Conservation (phyloP, 2,113 vertebrate species). For the Eupsittula cactorum region DNA sequence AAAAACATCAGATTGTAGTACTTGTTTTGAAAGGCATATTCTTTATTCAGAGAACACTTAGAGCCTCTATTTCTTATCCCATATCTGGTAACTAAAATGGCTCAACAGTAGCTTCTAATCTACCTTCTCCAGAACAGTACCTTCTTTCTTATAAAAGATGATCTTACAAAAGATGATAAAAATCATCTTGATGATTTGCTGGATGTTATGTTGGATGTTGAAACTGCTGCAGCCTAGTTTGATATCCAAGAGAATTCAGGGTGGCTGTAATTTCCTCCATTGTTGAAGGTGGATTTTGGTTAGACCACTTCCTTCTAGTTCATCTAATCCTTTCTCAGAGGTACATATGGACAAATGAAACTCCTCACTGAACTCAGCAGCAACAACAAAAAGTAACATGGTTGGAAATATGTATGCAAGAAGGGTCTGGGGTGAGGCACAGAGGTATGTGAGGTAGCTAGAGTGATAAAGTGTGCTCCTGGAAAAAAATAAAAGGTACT, state of each 20-base stretch:
- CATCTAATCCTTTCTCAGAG: neutral
- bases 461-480: neutral
- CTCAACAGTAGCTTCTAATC: neutral
- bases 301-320: neutral
- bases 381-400: neutral
- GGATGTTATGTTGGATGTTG: neutral
- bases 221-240: neutral
- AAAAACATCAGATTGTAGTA: neutral
- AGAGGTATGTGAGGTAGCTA: neutral
- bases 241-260: neutral
- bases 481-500: neutral
- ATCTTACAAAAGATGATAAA: too few species aligned
- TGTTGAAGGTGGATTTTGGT: neutral
- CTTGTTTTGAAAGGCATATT: neutral
- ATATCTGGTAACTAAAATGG: neutral
- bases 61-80: neutral
- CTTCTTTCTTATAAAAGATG: neutral
- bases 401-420: neutral
- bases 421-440: neutral
- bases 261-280: neutral
- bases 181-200: neutral
- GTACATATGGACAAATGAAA: neutral
- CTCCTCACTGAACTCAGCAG: neutral
- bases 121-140: neutral
- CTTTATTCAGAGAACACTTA: neutral